Percentiles rank a stretch among this genome's conserved stretches.
phyloP scores from a whole-genome alignment of 1,140 invertebrate genomes.

The Leptestheria dahalacensis region DNA sequence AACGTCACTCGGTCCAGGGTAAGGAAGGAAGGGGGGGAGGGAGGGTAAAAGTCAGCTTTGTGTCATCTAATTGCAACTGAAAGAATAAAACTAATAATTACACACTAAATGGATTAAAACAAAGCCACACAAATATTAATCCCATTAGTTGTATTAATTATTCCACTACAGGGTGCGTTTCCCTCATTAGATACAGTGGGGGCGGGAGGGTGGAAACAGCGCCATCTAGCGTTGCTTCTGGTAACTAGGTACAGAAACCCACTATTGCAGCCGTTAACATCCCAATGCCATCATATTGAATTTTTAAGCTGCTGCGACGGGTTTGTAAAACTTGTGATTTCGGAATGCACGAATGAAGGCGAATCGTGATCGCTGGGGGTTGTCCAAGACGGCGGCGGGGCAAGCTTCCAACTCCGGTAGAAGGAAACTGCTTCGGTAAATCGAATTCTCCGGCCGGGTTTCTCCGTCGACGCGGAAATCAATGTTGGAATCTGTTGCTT shows the following conservation, averaged over 20 bases:
- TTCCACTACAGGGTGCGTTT: too few relatives aligned
- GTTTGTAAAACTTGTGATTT: conserved; percentile 5
- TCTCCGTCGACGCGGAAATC: not conserved
- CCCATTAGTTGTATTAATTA: not conserved
- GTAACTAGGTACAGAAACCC: too few relatives aligned
- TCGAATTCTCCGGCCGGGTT: not conserved
- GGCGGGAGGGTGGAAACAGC: too few relatives aligned
- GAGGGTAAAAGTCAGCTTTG: too few relatives aligned
- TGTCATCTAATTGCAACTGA: not conserved
- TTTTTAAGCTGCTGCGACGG: too few relatives aligned
- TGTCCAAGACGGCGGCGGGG: conserved; percentile 1
- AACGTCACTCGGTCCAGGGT: too few relatives aligned
- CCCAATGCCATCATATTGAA: too few relatives aligned
- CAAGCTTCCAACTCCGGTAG: not conserved
- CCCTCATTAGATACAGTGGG: too few relatives aligned
- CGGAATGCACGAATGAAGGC: not conserved
- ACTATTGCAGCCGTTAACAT: too few relatives aligned
- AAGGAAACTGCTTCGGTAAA: conserved; percentile 4
- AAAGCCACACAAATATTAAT: not conserved
- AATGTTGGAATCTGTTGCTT: not conserved
- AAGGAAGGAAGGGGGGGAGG: too few relatives aligned
- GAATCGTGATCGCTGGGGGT: not conserved
- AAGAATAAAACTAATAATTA: not conserved
- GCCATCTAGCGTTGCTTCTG: too few relatives aligned
- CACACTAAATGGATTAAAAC: not conserved